A percentile compares a stretch with the other conserved stretches of the same genome.
These are phyloP conservation scores for Setophaga petechia DNA, from an alignment of 2,113 vertebrate species.

Conservation along the genomic window DNA sequence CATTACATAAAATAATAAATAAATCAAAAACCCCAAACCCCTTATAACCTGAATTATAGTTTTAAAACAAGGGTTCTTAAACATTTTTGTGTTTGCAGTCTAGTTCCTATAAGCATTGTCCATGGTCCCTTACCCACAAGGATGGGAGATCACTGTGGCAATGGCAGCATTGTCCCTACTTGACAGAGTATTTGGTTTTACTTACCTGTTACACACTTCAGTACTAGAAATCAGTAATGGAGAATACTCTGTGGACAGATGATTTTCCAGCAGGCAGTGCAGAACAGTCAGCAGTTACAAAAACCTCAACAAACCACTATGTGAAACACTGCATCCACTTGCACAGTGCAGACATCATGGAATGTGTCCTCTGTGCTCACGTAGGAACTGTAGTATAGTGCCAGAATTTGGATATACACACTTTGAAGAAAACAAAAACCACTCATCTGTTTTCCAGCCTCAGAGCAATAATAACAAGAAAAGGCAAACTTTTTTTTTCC, in stretches of 20 bases:
- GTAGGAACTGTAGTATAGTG: neutral
- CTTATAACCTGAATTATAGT: neutral
- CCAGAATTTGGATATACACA: neutral
- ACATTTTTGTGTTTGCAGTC: neutral
- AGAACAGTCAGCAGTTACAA: neutral
- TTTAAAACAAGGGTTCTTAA: neutral
- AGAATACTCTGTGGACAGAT: neutral
- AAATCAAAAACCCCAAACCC: neutral
- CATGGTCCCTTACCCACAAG: neutral
- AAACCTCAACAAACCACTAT: neutral
- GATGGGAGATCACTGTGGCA: neutral
- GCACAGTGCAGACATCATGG: neutral
- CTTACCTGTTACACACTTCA: neutral
- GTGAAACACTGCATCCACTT: neutral
- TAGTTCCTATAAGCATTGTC: neutral
- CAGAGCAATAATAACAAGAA: neutral
- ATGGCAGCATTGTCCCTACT: neutral
- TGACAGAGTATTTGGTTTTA: neutral
- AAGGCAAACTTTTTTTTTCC: neutral
- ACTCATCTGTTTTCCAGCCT: neutral
- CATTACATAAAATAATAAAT: slow-evolving; percentile 6
- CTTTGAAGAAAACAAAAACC: neutral
- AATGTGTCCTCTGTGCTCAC: neutral
- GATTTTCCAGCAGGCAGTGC: neutral
- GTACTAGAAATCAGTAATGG: neutral